Percentiles rank a stretch among this genome's conserved stretches.
Evolutionary conservation across 53 echinoderm and acorn worm species (phyloP).

Genomic region (Holothuria scabra): DNA sequence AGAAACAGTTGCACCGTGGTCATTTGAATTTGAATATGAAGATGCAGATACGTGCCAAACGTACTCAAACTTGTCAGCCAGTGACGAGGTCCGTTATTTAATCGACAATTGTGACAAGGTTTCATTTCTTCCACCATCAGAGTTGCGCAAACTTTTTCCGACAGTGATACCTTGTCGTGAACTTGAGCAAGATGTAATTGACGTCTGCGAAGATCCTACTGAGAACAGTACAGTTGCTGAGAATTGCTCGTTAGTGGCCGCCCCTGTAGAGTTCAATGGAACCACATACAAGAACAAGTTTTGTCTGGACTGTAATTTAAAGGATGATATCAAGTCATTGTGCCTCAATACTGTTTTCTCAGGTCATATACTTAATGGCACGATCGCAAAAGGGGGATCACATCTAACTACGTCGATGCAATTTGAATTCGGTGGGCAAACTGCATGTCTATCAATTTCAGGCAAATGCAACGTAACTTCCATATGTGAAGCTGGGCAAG

Average conservation of each 20-base stretch:
- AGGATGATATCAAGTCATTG: no score
- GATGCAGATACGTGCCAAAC: neutral
- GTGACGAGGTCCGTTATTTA: neutral
- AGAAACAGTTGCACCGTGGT: neutral
- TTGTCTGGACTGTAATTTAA: conserved; percentile 10
- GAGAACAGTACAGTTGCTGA: neutral
- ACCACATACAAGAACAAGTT: conserved; percentile 2
- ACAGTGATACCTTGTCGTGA: conserved; percentile 12
- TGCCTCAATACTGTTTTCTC: no score
- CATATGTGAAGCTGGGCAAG: neutral
- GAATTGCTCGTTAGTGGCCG: conserved; percentile 26
- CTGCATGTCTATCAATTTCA: neutral
- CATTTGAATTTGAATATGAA: neutral
- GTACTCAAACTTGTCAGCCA: no score
- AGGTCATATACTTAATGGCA: no score
- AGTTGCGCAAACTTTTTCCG: neutral
- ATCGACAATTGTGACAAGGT: conserved; percentile 1
- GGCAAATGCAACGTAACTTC: neutral
- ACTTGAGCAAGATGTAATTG: neutral
- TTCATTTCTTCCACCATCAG: conserved; percentile 8
- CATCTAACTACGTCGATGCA: neutral
- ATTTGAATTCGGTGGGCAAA: conserved; percentile 14
- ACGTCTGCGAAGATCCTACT: conserved; percentile 1
- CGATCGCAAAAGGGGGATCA: no score
- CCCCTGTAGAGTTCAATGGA: conserved; percentile 1